Conservation (phyloP, 2,797 vertebrate genomes). For the Martes flavigula region DNA sequence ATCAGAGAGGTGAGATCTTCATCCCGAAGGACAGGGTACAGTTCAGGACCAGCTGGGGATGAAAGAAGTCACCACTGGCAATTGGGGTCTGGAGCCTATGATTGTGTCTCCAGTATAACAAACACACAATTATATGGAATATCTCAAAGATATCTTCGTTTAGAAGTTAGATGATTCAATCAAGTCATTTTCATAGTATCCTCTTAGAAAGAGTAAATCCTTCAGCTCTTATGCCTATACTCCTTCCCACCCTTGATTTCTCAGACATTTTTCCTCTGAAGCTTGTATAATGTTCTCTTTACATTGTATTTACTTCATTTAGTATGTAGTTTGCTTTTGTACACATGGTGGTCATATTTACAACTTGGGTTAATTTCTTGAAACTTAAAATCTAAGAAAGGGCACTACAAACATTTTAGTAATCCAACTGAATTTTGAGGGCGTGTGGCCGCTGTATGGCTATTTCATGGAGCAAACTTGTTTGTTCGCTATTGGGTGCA, state of each 20-base stretch:
- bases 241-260: background rate
- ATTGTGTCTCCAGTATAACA: background rate
- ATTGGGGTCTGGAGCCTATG: background rate
- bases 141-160: background rate
- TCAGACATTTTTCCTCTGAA: background rate
- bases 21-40: constrained; percentile 30
- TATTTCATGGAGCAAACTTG: background rate
- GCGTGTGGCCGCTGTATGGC: background rate
- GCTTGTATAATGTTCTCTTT: background rate
- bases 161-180: background rate
- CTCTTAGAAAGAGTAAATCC: background rate
- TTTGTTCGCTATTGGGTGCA: background rate
- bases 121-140: background rate
- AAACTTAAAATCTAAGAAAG: background rate
- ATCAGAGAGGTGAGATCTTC: constrained; percentile 40
- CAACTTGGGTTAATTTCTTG: background rate
- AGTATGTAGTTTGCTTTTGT: background rate
- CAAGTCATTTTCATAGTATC: background rate
- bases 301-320: background rate
- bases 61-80: background rate
- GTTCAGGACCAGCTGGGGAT: background rate
- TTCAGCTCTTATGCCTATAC: background rate
- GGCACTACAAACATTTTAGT: background rate
- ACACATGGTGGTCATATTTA: background rate
- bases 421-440: background rate